Base-by-base conservation (phyloP, 2,113 vertebrate species). In the Pseudopodoces humilis region DNA sequence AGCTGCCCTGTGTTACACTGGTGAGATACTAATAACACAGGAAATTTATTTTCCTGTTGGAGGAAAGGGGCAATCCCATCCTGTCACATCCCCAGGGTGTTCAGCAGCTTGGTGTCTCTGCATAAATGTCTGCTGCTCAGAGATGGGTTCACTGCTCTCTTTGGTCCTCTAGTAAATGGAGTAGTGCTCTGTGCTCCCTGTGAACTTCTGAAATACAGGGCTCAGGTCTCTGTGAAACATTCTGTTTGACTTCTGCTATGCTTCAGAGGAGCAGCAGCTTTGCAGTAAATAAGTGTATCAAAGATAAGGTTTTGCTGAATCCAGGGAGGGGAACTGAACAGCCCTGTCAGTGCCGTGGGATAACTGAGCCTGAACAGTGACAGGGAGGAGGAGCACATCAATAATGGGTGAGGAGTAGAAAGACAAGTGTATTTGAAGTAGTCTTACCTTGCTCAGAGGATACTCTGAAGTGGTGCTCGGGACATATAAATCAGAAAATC, bases 91-190 rank as follows among this genome's bases (percentile, higher is more conserved):
- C 31, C 16, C 19, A 1, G 5, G 20, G 15, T 1, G 1, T 49
- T 58, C 15, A 13, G 50, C 0, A 0, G 12, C 18, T 6, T 18
- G 22, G 7, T 77, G 44, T 10, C 64, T 59, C 20, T 3, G 37
- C 33, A 27, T 22, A 15, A 4, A 3, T 6, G 14, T 69, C 35
- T 49, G 50, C 58, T 67, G 37, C 47, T 94, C 22, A 13, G n/a
- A 19, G 30, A 7, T 1, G 7, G 30, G 14, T 62, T 87, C 46
- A 10, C n/a, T 58, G 60, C 53, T 68, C n/a, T 65, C 22, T 56
- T 46, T 63, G 62, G 15, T 68, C 53, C 53, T 18, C 20, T 18
- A 14, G 22, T 37, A 49, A 79, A 37, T 1, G 4, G 25, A 82
- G 39, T 15, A 31, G 18, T 39, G 11, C 74, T 31, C 50, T 27